Base-by-base conservation (phyloP, 2,888 invertebrate species). In the Selenia dentaria region DNA sequence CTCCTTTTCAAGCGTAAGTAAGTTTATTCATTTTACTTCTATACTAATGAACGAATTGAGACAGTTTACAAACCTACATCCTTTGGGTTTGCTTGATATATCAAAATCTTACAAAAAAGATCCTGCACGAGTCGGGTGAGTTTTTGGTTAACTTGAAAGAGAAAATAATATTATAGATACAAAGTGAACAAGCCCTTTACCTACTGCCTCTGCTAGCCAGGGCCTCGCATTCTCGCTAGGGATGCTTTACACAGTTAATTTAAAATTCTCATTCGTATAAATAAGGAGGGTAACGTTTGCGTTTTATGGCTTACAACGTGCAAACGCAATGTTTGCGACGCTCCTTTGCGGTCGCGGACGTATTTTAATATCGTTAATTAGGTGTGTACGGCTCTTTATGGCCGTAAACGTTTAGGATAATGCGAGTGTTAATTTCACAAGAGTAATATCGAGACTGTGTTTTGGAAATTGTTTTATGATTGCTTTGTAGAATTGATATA, bases 291-390 rank as follows among this genome's bases (percentile, higher is more conserved):
- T 83, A 84, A 66, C 88, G 86, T 74, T 90, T 90, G 89, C 88
- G 87, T 89, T 90, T 90, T 89, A 90, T 89, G 75, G 89, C 83
- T 79, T 74, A 82, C 82, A 81, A 81, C 72, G 87, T 85, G 86
- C 86, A 85, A 86, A 87, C 80, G 83, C 83, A 82, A 77, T 79
- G 83, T 77, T 78, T 71, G 77, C 70, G 83, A 79, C 72, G 83
- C 74, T 77, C 74, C 78, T 85, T 78, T 86, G 89, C 79, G 89
- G 89, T 71, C 59, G 70, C 58, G 70, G 73, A 81, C 79, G 85
- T 85, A 84, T 87, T 90, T 89, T 87, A 87, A 89, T 87, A 88
- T 86, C 87, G 87, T 88, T 89, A 90, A 90, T 90, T 90, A 88
- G 87, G 87, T 87, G 87, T 79, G 56, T 79, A 77, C 79, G 70